phyloP scores from a whole-genome alignment of 1,140 invertebrate genomes.

The Megathymus violae region DNA sequence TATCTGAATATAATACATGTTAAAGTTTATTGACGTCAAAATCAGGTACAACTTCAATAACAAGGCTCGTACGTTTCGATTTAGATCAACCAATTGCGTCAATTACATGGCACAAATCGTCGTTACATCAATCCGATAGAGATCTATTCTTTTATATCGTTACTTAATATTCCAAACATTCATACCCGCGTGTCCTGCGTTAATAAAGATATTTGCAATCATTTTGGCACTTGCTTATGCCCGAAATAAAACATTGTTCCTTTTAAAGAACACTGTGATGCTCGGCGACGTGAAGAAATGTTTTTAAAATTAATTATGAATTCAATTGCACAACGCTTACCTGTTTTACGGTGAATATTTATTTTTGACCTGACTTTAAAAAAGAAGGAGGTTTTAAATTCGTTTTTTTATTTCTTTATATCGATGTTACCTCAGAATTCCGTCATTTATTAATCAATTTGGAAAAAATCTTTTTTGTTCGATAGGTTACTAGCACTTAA shows the following conservation, averaged over 20 bases:
- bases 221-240: slow-evolving; percentile 43
- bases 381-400: too few species aligned
- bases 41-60: background rate
- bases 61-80: slow-evolving; percentile 3
- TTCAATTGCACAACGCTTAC: slow-evolving; percentile 2
- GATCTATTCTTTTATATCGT: slow-evolving; percentile 40
- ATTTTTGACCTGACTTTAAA: too few species aligned
- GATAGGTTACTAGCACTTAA: too few species aligned
- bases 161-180: slow-evolving; percentile 49
- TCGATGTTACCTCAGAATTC: too few species aligned
- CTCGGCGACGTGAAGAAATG: slow-evolving; percentile 13
- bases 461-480: too few species aligned
- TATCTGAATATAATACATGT: background rate
- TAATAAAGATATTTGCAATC: slow-evolving; percentile 55
- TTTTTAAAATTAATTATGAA: slow-evolving; percentile 15
- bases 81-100: slow-evolving; percentile 25
- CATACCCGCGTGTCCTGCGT: slow-evolving; percentile 41
- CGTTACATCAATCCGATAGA: slow-evolving; percentile 30
- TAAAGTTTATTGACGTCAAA: background rate
- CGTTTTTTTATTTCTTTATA: too few species aligned
- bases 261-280: slow-evolving; percentile 40
- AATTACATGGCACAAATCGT: slow-evolving; percentile 15
- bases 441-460: too few species aligned
- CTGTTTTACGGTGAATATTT: too few species aligned
- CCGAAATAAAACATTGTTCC: slow-evolving; percentile 48